Conservation (phyloP, 2,113 vertebrate species). For the Caracal caracal region DNA sequence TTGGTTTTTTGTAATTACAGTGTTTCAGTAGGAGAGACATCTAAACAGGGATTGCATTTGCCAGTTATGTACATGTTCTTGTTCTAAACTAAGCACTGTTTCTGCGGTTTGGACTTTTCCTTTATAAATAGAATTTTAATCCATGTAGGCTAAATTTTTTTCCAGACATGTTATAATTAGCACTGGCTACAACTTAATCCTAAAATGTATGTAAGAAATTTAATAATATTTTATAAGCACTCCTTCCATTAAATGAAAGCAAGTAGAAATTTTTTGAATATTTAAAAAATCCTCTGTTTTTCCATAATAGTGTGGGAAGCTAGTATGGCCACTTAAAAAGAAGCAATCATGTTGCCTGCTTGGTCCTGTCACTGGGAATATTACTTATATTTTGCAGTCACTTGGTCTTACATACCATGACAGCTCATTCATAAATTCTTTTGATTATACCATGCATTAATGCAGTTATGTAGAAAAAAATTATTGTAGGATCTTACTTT, state of each 20-base stretch:
- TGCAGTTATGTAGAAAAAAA: neutral
- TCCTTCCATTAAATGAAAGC: conserved; percentile 57
- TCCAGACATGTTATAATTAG: conserved; percentile 81
- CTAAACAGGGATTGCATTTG: conserved; percentile 83
- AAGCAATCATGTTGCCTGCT: neutral
- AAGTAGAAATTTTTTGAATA: conserved; percentile 60
- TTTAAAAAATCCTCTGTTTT: conserved; percentile 57
- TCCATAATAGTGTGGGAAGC: neutral
- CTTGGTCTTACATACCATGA: neutral
- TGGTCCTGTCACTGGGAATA: neutral
- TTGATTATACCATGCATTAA: neutral
- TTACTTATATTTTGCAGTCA: neutral
- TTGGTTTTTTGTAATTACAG: conserved; percentile 84
- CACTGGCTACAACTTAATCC: conserved; percentile 70
- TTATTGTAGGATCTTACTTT: neutral
- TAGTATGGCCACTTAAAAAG: neutral
- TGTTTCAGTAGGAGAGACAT: conserved; percentile 81
- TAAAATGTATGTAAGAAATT: conserved; percentile 67
- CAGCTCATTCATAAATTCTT: neutral
- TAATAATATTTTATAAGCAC: conserved; percentile 71
- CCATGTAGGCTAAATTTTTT: conserved; percentile 78
- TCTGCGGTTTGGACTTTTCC: conserved; percentile 84
- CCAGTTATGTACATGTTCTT: conserved; percentile 79
- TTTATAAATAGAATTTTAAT: conserved; percentile 86
- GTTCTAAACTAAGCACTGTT: conserved; percentile 84